A percentile compares a stretch with the other conserved stretches of the same genome.
Conservation (phyloP, 2,888 invertebrate species). For the Gortyna flavago region DNA sequence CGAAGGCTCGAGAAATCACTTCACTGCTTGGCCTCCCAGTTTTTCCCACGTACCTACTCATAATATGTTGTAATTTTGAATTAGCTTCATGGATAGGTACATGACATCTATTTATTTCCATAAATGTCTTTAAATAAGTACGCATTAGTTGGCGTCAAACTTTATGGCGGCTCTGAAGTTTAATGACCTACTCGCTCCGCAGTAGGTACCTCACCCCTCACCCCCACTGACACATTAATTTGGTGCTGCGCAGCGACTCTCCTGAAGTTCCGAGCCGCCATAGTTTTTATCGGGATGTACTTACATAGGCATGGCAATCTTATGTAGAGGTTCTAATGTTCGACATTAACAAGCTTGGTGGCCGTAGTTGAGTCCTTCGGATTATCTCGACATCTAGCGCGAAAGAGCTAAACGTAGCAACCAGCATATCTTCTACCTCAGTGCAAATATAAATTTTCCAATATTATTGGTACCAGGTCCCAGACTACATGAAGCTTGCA, state of each 20-base stretch:
- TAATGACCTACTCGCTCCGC: not conserved
- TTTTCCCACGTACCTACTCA: conserved; percentile 17
- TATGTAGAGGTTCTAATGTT: not conserved
- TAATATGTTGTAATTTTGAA: not conserved
- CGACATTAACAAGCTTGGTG: not conserved
- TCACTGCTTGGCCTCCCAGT: conserved; percentile 1
- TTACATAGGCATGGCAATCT: not conserved
- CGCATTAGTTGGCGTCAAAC: not conserved
- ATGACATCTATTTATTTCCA: not conserved
- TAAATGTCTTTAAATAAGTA: conserved; percentile 10
- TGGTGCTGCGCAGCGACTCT: not conserved
- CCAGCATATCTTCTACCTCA: not conserved
- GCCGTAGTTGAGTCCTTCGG: not conserved
- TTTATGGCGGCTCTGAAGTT: not conserved
- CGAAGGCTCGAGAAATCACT: conserved; percentile 6
- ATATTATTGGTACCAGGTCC: conserved; percentile 72
- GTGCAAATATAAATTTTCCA: not conserved
- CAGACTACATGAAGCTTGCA: conserved; percentile 83
- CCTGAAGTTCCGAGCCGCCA: not conserved
- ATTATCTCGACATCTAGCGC: not conserved
- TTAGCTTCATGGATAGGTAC: not conserved
- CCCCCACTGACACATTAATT: not conserved
- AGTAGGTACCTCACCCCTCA: not conserved
- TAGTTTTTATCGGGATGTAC: not conserved
- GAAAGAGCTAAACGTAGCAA: not conserved